Evolutionary conservation across 1,140 invertebrate genomes (phyloP).

Genomic region (Psilanteris sp.): DNA sequence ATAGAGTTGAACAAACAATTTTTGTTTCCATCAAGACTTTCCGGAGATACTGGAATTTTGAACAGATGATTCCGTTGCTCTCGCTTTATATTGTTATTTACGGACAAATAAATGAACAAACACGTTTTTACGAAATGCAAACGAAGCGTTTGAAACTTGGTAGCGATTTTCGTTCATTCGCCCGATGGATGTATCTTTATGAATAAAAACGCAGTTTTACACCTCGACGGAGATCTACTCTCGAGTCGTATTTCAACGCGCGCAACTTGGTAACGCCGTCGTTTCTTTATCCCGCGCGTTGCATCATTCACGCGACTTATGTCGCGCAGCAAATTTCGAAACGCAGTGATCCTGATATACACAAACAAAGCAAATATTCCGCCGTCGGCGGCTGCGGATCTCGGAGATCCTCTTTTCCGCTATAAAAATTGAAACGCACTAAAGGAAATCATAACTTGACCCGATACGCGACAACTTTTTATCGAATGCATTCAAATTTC

Average conservation of each 20-base stretch:
- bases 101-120: too few species aligned
- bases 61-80: neutral
- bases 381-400: conserved; percentile 1
- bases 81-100: neutral
- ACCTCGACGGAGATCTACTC: too few species aligned
- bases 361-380: conserved; percentile 37
- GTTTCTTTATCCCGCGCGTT: conserved; percentile 28
- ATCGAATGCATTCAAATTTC: conserved; percentile 39
- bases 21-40: conserved; percentile 3
- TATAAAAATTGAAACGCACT: conserved; percentile 45
- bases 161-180: neutral
- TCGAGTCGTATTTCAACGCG: conserved; percentile 20
- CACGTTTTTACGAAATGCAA: too few species aligned
- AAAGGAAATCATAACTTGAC: conserved; percentile 26
- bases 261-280: conserved; percentile 27
- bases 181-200: conserved; percentile 7
- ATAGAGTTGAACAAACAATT: conserved; percentile 20
- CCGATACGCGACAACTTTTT: conserved; percentile 24
- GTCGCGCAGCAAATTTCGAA: conserved; percentile 43
- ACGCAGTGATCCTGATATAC: conserved; percentile 6
- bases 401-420: conserved; percentile 25
- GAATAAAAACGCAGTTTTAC: conserved; percentile 49
- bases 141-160: too few species aligned
- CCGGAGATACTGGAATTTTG: neutral
- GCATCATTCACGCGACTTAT: conserved; percentile 42